Evolutionary conservation across 1,140 invertebrate species (phyloP).

Genomic region (Heliconius nattereri): DNA sequence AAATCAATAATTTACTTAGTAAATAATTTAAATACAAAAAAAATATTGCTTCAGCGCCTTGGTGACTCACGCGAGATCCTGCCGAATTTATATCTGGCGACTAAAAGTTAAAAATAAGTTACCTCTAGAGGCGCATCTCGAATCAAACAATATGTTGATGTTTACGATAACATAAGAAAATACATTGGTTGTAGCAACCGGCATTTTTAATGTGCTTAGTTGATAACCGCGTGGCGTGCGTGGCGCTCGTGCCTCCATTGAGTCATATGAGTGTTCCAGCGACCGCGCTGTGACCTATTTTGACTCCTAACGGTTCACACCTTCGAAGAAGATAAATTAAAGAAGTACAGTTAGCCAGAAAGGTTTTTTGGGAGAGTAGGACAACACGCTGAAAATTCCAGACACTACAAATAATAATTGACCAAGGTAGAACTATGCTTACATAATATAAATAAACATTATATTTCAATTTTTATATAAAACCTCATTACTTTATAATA

Average conservation of each 20-base stretch:
- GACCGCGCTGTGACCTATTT: slow-evolving; percentile 37
- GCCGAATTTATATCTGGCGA: not conserved
- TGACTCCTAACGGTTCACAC: slow-evolving; percentile 21
- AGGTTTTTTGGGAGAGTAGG: slow-evolving; percentile 1
- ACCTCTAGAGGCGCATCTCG: slow-evolving; percentile 18
- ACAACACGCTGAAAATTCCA: not conserved
- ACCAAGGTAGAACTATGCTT: slow-evolving; percentile 25
- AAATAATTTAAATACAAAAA: no score
- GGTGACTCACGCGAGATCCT: no score
- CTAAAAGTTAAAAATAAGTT: not conserved
- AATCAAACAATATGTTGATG: slow-evolving; percentile 49
- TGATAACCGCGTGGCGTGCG: slow-evolving; percentile 67
- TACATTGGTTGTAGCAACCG: slow-evolving; percentile 52
- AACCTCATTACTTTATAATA: not conserved
- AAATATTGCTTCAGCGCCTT: no score
- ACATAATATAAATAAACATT: not conserved
- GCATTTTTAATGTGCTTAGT: slow-evolving; percentile 75
- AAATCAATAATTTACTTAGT: no score
- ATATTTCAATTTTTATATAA: not conserved
- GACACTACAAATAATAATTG: slow-evolving; percentile 22
- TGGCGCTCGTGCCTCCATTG: slow-evolving; percentile 51
- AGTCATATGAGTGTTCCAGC: slow-evolving; percentile 34
- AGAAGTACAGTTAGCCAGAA: not conserved
- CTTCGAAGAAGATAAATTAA: slow-evolving; percentile 1
- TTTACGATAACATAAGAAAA: slow-evolving; percentile 58